Evolutionary conservation across 2,888 invertebrate species (phyloP).

Genomic region (Oligia latruncula): DNA sequence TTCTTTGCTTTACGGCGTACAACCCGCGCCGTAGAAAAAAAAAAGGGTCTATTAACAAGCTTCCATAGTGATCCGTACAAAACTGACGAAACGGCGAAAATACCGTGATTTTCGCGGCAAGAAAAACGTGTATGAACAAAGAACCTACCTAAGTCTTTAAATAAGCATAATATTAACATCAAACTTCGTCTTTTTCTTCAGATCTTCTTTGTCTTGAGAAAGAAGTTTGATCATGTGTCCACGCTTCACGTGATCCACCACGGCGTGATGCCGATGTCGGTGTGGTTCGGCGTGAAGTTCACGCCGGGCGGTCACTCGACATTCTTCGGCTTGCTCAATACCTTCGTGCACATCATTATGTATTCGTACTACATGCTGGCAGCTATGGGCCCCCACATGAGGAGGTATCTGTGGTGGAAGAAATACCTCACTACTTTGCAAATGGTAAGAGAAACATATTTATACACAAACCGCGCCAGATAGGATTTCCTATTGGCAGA

Average conservation of each 20-base stretch:
- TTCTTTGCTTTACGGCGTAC: too few relatives aligned
- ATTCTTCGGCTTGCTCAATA: slow-evolving; percentile 98
- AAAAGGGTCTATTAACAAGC: too few relatives aligned
- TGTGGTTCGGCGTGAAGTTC: slow-evolving; percentile 99
- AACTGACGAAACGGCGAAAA: too few relatives aligned
- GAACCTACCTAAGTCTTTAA: neutral
- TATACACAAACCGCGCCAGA: neutral
- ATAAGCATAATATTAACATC: neutral
- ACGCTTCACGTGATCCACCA: slow-evolving; percentile 99
- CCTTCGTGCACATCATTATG: slow-evolving; percentile 99
- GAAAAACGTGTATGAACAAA: too few relatives aligned
- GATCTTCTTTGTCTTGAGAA: slow-evolving; percentile 98
- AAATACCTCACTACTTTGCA: slow-evolving; percentile 97
- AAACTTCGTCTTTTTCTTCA: slow-evolving; percentile 76
- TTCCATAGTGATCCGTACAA: too few relatives aligned
- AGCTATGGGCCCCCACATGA: slow-evolving; percentile 96
- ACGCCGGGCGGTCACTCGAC: slow-evolving; percentile 99
- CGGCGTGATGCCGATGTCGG: slow-evolving; percentile 99
- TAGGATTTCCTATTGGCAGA: neutral
- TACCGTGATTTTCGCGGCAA: too few relatives aligned
- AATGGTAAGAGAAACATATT: slow-evolving; percentile 91
- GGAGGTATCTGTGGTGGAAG: slow-evolving; percentile 98
- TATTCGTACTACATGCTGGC: slow-evolving; percentile 98
- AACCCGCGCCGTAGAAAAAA: too few relatives aligned
- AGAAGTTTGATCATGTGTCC: slow-evolving; percentile 98